phyloP scores from a whole-genome alignment of 2,797 vertebrate species.

The Lepilemur ruficaudatus region DNA sequence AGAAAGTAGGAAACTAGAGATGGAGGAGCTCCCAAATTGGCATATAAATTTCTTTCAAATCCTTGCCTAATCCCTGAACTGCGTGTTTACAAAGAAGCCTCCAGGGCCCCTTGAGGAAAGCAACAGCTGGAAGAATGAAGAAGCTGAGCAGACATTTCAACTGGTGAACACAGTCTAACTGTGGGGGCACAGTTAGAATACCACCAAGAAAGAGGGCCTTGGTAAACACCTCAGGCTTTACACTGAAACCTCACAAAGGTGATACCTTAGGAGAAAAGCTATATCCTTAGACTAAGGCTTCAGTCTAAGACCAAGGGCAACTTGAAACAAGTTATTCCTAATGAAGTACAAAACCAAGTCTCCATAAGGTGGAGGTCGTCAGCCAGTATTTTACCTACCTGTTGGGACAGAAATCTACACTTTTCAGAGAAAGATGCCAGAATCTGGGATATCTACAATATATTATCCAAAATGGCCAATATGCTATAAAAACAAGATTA shows the following conservation, averaged over 20 bases:
- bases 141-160: neutral
- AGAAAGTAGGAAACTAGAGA: neutral
- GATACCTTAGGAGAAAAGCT: neutral
- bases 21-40: neutral
- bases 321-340: neutral
- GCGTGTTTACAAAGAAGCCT: neutral
- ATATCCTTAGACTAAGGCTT: neutral
- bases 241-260: neutral
- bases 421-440: neutral
- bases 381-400: neutral
- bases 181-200: neutral
- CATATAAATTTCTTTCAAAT: neutral
- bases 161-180: neutral
- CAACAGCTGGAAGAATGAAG: neutral
- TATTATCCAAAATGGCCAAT: neutral
- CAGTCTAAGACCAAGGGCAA: neutral
- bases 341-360: neutral
- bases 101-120: neutral
- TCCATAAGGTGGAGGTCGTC: neutral
- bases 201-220: neutral
- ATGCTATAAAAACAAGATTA: neutral
- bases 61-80: neutral
- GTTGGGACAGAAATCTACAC: neutral
- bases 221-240: neutral
- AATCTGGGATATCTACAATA: neutral